These are phyloP conservation scores for Apogon hyalosoma DNA, from an alignment of 2,797 vertebrate species.

Conservation along the genomic window DNA sequence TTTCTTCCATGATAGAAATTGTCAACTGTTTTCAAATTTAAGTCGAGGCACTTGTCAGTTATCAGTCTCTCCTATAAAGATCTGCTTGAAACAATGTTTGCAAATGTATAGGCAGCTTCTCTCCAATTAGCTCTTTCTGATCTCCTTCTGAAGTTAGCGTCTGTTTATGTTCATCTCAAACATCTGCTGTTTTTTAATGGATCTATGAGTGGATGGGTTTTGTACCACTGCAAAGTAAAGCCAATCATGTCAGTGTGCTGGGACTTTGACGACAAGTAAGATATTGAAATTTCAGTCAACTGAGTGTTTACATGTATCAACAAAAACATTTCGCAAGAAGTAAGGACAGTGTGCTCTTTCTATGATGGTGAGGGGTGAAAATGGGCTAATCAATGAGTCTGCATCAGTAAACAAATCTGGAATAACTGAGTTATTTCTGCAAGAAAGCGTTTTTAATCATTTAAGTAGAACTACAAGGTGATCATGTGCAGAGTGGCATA, in stretches of 20 bases:
- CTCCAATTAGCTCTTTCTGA: slow-evolving; percentile 38
- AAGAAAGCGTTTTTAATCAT: too few species aligned
- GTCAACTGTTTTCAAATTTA: slow-evolving; percentile 19
- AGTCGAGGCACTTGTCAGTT: slow-evolving; percentile 28
- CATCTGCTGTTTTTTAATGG: slow-evolving; percentile 32
- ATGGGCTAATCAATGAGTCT: too few species aligned
- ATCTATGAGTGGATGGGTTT: background rate
- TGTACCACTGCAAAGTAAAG: background rate
- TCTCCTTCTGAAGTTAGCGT: slow-evolving; percentile 21
- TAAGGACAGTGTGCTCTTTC: slow-evolving; percentile 4
- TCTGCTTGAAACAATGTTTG: slow-evolving; percentile 21
- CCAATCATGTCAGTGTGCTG: background rate
- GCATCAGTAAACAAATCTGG: too few species aligned
- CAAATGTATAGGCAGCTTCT: slow-evolving; percentile 26
- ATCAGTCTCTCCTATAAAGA: background rate
- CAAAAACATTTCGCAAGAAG: background rate
- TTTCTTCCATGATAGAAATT: slow-evolving; percentile 21
- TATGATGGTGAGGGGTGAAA: background rate
- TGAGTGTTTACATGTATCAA: slow-evolving; percentile 1
- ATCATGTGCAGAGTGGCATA: too few species aligned
- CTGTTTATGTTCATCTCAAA: slow-evolving; percentile 29
- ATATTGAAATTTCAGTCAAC: background rate
- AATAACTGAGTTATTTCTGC: too few species aligned
- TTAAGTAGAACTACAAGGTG: too few species aligned
- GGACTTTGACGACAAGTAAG: slow-evolving; percentile 1